Base-by-base conservation (phyloP, 2,888 invertebrate genomes). In the Orthosia gracilis region DNA sequence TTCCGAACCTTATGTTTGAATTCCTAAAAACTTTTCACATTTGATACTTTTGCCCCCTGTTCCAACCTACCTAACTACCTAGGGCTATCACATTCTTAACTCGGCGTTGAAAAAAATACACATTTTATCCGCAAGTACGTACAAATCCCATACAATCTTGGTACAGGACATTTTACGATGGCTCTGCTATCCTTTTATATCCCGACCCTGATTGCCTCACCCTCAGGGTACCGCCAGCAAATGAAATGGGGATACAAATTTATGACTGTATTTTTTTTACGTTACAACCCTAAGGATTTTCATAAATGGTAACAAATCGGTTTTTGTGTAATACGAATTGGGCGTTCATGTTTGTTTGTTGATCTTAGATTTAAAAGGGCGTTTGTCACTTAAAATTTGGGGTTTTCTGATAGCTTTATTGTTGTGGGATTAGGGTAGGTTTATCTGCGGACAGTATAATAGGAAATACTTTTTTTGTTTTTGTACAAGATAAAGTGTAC, bases 81-180 rank as follows among this genome's bases (percentile, higher is more conserved):
- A 80, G 76, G 80, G 80, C 73, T 69, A 69, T 59, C 77, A 73
- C 73, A 70, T 57, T 68, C 79, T 66, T 76, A 73, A 79, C 71
- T 79, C 68, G 13, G 45, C 40, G 23, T 75, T n/a, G 59, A 84
- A 85, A 88, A 89, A 89, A 87, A 84, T 86, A 85, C 82, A 85
- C 85, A 85, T 85, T 87, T 87, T 82, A 85, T 73, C 78, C 83
- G 40, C 83, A 80, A 85, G 83, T 87, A 88, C 86, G 92, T 92
- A 94, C 93, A 94, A 94, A 94, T 94, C 94, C 93, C 89, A 89
- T 89, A 92, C 94, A 94, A 94, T 94, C 94, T 94, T 90, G 89
- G 89, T 87, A 89, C 92, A 92, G 93, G 93, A 93, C 93, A 94
- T 91, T 95, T 95, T 95, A 95, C 93, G 95, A 94, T 91, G 89